phyloP scores from a whole-genome alignment of 2,888 invertebrate species.

The Agelastica alni region DNA sequence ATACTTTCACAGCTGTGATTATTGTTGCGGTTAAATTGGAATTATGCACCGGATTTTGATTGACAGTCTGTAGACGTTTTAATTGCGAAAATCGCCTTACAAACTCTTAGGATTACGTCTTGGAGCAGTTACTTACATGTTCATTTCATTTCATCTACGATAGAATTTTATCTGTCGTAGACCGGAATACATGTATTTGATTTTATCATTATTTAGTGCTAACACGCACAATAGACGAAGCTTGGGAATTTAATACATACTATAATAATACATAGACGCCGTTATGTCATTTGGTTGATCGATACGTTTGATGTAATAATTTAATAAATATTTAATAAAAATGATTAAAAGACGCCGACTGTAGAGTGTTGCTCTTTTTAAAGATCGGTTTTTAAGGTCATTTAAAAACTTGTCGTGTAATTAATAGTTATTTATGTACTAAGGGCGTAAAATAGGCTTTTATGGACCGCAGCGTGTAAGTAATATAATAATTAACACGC shows the following conservation, averaged over 20 bases:
- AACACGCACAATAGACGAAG: constrained; percentile 3
- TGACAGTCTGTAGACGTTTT: constrained; percentile 35
- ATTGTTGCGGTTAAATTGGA: constrained; percentile 33
- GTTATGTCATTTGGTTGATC: too few species aligned
- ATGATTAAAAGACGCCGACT: too few species aligned
- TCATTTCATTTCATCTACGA: constrained; percentile 11
- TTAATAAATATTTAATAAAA: too few species aligned
- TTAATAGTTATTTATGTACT: too few species aligned
- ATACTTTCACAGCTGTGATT: constrained; percentile 26
- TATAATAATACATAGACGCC: too few species aligned
- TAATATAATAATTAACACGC: too few species aligned
- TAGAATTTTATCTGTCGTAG: constrained; percentile 11
- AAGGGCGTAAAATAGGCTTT: too few species aligned
- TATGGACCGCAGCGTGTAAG: too few species aligned
- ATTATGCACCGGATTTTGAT: constrained; percentile 36
- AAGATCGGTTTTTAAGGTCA: too few species aligned
- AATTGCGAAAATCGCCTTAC: constrained; percentile 38
- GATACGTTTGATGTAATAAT: too few species aligned
- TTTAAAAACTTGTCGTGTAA: too few species aligned
- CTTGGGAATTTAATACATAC: constrained; percentile 1
- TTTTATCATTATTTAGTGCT: constrained; percentile 11
- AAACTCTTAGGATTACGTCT: constrained; percentile 13
- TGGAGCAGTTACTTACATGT: constrained; percentile 12
- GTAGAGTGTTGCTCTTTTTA: too few species aligned
- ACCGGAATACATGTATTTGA: constrained; percentile 17